phyloP scores from a whole-genome alignment of 2,888 invertebrate species.

The Netelia melanura region DNA sequence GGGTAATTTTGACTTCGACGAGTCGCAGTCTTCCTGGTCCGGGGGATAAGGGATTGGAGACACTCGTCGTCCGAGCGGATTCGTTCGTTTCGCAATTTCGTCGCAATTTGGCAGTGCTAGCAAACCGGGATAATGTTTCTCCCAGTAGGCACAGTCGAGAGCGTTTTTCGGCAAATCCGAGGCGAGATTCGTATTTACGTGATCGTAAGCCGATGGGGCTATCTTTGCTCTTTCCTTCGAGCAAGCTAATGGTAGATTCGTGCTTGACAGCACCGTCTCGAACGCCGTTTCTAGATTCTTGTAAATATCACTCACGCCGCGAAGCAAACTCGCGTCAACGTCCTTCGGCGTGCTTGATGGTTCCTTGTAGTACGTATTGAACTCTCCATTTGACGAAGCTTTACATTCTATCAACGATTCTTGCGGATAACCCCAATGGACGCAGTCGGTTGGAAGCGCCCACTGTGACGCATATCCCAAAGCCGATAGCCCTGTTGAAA shows the following conservation, averaged over 20 bases:
- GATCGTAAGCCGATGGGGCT: constrained; percentile 10
- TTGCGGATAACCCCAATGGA: constrained; percentile 77
- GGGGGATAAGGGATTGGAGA: constrained; percentile 2
- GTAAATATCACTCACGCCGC: constrained; percentile 61
- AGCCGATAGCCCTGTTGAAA: constrained; percentile 77
- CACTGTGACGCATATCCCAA: constrained; percentile 80
- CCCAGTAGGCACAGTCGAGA: constrained; percentile 51
- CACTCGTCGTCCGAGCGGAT: background rate
- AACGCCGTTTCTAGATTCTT: constrained; percentile 60
- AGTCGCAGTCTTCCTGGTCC: constrained; percentile 10
- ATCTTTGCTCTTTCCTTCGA: constrained; percentile 9
- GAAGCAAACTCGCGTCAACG: constrained; percentile 53
- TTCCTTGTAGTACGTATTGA: constrained; percentile 62
- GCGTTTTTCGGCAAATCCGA: constrained; percentile 38
- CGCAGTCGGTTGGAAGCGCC: constrained; percentile 79
- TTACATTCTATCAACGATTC: constrained; percentile 78
- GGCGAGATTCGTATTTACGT: background rate
- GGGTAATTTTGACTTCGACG: background rate
- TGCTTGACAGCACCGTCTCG: constrained; percentile 27
- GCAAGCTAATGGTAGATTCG: constrained; percentile 18
- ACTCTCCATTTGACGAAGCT: constrained; percentile 58
- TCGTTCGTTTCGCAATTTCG: constrained; percentile 8
- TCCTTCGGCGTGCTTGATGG: constrained; percentile 51
- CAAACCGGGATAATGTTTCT: constrained; percentile 23
- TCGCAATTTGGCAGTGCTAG: constrained; percentile 52